Evolutionary conservation across 2,888 invertebrate species (phyloP), one percentile per base, ranked within the genome.

Genomic region (Drosophila stalkeri): DNA sequence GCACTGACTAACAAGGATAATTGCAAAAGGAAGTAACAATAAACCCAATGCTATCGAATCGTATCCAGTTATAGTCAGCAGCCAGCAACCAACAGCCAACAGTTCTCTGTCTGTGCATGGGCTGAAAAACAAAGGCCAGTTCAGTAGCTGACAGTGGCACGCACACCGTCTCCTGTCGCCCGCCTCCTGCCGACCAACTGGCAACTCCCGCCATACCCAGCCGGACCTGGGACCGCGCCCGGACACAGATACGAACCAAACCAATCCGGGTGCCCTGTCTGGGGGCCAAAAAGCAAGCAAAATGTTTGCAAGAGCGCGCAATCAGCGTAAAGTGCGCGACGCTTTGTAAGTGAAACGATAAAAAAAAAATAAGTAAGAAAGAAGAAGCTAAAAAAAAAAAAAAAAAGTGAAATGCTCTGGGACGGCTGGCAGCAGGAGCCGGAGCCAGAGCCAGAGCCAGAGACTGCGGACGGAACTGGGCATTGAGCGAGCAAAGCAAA

Each of bases 311-410:
- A 81, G 83, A 77, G 81, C 86, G 81, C 82, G 86, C 89, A 86
- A 86, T 86, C 86, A 89, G 86, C 89, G 86, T 89, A 89, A 86
- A 86, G 85, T 86, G 81, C 79, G 86, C 86, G 83, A 73, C 86
- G 88, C 88, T 85, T 85, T 85, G 85, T 87, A 85, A 87, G 86
- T 87, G 83, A 87, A 87, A 83, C 85, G 88, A 87, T 87, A 85
- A 31, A 9, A 27, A 49, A 41, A 16, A 46, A 46, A 8, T 8
- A 35, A 27, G 9, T 33, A 56, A 31, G 12, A 33, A 51, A 23
- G 37, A 35, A 33, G 18, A 20, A 12, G 20, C 37, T 14, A 39
- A 16, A 16, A 8, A 14, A 14, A 11, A 4, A 20, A 2, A 11
- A 37, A 35, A 54, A 39, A 39, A 49, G 44, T 16, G 33, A 57